phyloP scores from a whole-genome alignment of 1,140 invertebrate species.

The Zaprionus davidi region DNA sequence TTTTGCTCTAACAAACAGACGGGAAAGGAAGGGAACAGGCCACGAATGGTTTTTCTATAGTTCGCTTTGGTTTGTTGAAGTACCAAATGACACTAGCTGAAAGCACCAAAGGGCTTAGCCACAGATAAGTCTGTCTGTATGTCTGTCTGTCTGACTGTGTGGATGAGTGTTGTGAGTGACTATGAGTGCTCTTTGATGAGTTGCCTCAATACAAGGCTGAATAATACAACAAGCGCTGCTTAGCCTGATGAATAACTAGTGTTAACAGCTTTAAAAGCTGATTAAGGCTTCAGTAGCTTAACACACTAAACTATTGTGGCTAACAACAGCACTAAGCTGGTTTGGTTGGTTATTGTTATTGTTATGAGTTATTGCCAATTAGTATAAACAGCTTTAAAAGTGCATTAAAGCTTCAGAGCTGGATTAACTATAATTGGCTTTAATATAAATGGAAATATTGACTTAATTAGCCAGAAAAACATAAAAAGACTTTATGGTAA shows the following conservation, averaged over 20 bases:
- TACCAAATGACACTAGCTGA: constrained; percentile 18
- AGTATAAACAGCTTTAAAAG: not conserved
- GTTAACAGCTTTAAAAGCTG: constrained; percentile 2
- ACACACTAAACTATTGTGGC: not conserved
- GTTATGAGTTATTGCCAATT: not conserved
- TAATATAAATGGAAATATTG: not conserved
- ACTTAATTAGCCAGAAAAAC: not conserved
- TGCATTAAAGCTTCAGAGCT: not conserved
- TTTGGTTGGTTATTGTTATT: not conserved
- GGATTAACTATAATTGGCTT: not conserved
- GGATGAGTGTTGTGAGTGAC: not conserved
- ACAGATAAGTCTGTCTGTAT: not conserved
- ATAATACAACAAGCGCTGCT: not conserved
- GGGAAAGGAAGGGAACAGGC: not conserved
- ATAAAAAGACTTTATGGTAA: not conserved
- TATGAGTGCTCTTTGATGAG: not conserved
- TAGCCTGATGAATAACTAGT: not conserved
- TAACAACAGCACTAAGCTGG: not conserved
- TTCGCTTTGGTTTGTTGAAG: not conserved
- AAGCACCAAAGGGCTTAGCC: not conserved
- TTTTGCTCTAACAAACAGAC: constrained; percentile 20
- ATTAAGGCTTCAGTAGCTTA: not conserved
- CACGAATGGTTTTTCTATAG: not conserved
- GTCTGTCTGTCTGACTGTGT: not conserved
- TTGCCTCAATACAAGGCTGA: not conserved